Conservation (phyloP, 2,888 invertebrate species). For the Lepidonotus clava region DNA sequence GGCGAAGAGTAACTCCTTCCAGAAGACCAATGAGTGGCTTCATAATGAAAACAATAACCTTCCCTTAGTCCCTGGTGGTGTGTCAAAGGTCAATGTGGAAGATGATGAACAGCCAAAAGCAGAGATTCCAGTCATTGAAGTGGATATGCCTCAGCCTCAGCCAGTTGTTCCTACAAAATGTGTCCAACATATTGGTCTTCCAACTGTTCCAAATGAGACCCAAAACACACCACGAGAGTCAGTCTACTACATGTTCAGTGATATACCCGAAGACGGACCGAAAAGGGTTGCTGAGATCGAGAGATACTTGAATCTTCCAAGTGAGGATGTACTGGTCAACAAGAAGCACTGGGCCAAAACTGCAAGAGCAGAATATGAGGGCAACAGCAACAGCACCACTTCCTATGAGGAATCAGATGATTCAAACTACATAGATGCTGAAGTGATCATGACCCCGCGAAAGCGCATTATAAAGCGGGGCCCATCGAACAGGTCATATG, state of each 20-base stretch:
- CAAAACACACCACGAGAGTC: not conserved
- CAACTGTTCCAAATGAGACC: too few species aligned
- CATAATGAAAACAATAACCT: not conserved
- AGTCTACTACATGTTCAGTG: not conserved
- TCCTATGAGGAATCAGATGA: too few species aligned
- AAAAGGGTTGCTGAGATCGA: not conserved
- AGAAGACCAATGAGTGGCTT: not conserved
- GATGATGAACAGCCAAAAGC: not conserved
- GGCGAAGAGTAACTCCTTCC: not conserved
- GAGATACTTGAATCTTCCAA: not conserved
- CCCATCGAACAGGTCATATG: too few species aligned
- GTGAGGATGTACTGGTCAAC: too few species aligned
- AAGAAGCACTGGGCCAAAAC: not conserved
- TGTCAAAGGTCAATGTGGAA: not conserved
- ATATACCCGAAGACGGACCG: not conserved
- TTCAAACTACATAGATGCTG: not conserved
- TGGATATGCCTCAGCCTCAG: not conserved
- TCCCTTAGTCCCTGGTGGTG: not conserved
- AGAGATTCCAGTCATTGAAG: constrained; percentile 8
- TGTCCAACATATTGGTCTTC: too few species aligned
- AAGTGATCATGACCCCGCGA: too few species aligned
- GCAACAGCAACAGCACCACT: not conserved
- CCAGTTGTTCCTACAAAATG: too few species aligned
- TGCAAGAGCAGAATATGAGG: not conserved
- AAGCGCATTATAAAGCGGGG: too few species aligned